A percentile compares a stretch with the other conserved stretches of the same genome.
Evolutionary conservation across 2,888 invertebrate genomes (phyloP).

Genomic region (Spisula subtruncata): DNA sequence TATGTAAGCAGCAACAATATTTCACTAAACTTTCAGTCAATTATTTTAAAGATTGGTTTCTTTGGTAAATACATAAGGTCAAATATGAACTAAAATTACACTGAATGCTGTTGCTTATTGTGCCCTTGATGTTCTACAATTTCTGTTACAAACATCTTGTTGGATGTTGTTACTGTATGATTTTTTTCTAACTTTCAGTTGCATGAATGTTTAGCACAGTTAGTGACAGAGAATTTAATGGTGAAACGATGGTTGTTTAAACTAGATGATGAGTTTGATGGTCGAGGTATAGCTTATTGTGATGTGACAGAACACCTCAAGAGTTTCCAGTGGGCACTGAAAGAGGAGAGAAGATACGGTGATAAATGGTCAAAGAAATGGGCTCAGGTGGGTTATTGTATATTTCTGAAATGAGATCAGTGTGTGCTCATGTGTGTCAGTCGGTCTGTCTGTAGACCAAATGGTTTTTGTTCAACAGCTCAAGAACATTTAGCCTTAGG

Average conservation of each 20-base stretch:
- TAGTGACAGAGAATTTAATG: conserved; percentile 86
- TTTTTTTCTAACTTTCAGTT: conserved; percentile 78
- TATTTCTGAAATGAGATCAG: too few relatives aligned
- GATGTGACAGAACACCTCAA: conserved; percentile 85
- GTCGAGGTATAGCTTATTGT: conserved; percentile 87
- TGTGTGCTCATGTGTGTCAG: too few relatives aligned
- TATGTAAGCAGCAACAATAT: too few relatives aligned
- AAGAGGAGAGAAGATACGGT: conserved; percentile 86
- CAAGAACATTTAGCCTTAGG: too few relatives aligned
- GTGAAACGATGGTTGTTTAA: conserved; percentile 87
- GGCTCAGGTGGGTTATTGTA: conserved; percentile 85
- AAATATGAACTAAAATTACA: too few relatives aligned
- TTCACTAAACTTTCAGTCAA: too few relatives aligned
- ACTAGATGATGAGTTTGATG: conserved; percentile 87
- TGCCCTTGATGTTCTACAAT: neutral
- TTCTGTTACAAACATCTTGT: neutral
- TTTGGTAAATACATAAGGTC: too few relatives aligned
- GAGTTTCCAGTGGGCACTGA: conserved; percentile 86
- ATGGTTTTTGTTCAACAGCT: too few relatives aligned
- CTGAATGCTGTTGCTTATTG: too few relatives aligned
- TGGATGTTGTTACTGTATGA: neutral
- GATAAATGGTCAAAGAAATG: conserved; percentile 88
- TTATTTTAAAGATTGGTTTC: too few relatives aligned
- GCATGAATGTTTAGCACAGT: conserved; percentile 87
- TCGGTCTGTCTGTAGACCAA: too few relatives aligned